phyloP scores from a whole-genome alignment of 2,888 invertebrate genomes.

The Coecobrya sp. region DNA sequence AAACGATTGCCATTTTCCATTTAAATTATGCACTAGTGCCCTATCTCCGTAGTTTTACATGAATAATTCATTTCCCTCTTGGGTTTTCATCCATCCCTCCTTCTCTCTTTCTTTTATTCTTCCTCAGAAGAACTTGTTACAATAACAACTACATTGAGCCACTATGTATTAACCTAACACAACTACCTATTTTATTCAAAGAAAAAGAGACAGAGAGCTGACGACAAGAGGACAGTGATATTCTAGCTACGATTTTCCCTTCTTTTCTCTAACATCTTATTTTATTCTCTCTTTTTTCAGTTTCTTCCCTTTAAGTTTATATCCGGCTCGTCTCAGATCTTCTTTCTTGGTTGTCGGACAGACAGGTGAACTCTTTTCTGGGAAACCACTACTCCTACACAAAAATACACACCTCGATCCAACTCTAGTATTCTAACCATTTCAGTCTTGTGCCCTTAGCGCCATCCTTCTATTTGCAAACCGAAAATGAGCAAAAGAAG shows the following conservation, averaged over 20 bases:
- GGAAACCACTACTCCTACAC: neutral
- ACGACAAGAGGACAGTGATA: slow-evolving; percentile 77
- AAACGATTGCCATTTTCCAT: slow-evolving; percentile 81
- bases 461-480: slow-evolving; percentile 44
- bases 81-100: slow-evolving; percentile 68
- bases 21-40: slow-evolving; percentile 81
- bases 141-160: slow-evolving; percentile 22
- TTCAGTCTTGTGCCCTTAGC: slow-evolving; percentile 1
- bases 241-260: slow-evolving; percentile 44
- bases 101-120: slow-evolving; percentile 52
- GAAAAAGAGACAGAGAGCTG: slow-evolving; percentile 45
- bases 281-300: slow-evolving; percentile 39
- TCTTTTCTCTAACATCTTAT: slow-evolving; percentile 53
- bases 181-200: slow-evolving; percentile 11
- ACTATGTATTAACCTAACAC: neutral
- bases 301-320: slow-evolving; percentile 40
- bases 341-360: neutral
- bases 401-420: neutral
- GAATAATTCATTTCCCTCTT: slow-evolving; percentile 81
- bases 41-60: slow-evolving; percentile 79
- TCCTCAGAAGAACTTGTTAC: slow-evolving; percentile 9
- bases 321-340: slow-evolving; percentile 43
- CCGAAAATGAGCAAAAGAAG: slow-evolving; percentile 29
- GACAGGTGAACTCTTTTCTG: slow-evolving; percentile 5
- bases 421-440: neutral